Evolutionary conservation across 2,888 invertebrate genomes (phyloP).

Genomic region (Agriopis aurantiaria): DNA sequence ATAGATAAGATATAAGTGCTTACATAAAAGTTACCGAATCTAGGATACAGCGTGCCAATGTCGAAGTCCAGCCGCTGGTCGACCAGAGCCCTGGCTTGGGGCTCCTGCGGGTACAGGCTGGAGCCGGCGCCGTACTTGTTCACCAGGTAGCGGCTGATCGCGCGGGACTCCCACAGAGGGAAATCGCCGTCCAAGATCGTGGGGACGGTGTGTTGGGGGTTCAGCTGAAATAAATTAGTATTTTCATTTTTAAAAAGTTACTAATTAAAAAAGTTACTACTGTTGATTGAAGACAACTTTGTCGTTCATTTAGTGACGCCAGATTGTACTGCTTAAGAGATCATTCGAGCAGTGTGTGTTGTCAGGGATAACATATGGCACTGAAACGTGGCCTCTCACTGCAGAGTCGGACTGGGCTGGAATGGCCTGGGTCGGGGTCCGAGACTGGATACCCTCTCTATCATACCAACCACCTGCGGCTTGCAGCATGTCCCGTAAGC

Average conservation of each 20-base stretch:
- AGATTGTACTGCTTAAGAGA: neutral
- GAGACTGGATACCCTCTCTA: too few species aligned
- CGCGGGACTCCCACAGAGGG: constrained; percentile 93
- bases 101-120: constrained; percentile 90
- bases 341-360: too few species aligned
- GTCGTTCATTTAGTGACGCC: neutral
- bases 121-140: constrained; percentile 91
- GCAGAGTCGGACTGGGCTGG: too few species aligned
- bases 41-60: constrained; percentile 89
- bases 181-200: constrained; percentile 93
- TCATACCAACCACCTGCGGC: too few species aligned
- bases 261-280: neutral
- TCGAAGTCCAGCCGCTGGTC: constrained; percentile 93
- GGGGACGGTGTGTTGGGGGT: constrained; percentile 93
- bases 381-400: too few species aligned
- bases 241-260: neutral
- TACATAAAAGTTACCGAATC: constrained; percentile 89
- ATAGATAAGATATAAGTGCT: constrained; percentile 52
- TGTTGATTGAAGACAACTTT: too few species aligned
- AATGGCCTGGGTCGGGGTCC: too few species aligned
- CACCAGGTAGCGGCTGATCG: constrained; percentile 91
- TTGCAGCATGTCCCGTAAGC: too few species aligned
- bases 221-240: constrained; percentile 83
- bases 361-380: too few species aligned
- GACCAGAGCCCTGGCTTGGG: constrained; percentile 89